Conservation (phyloP, 2,888 invertebrate genomes). For the Drosophila meridionalis region DNA sequence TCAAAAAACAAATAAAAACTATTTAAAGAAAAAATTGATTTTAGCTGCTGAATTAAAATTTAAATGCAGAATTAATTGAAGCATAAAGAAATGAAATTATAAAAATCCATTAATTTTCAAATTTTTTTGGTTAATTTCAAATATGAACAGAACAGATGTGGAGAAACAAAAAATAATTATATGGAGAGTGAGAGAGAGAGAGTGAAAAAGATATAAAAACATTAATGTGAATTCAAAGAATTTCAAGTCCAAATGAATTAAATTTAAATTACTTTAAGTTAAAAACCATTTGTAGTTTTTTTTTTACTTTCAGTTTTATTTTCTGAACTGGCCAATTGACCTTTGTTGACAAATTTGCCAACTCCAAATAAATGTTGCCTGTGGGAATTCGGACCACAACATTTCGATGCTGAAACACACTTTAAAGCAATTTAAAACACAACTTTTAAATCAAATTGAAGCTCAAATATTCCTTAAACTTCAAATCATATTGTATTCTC, state of each 20-base stretch:
- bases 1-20: not conserved
- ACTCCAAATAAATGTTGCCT: slow-evolving; percentile 7
- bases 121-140: not conserved
- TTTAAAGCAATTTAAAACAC: not conserved
- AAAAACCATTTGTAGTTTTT: not conserved
- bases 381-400: not conserved
- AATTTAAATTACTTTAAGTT: not conserved
- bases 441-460: not conserved
- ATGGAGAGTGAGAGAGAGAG: not conserved
- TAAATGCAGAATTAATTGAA: not conserved
- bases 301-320: not conserved
- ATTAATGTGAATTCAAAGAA: not conserved
- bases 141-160: not conserved
- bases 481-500: not conserved
- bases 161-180: no score
- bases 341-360: not conserved
- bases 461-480: not conserved
- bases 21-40: not conserved
- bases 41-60: not conserved
- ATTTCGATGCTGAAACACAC: not conserved
- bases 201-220: not conserved
- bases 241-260: not conserved
- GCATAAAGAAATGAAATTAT: not conserved
- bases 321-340: slow-evolving; percentile 1
- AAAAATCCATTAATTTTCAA: not conserved